These are phyloP conservation scores for Mesoclemmys tuberculata DNA, from an alignment of 2,113 vertebrate genomes.

Conservation along the genomic window DNA sequence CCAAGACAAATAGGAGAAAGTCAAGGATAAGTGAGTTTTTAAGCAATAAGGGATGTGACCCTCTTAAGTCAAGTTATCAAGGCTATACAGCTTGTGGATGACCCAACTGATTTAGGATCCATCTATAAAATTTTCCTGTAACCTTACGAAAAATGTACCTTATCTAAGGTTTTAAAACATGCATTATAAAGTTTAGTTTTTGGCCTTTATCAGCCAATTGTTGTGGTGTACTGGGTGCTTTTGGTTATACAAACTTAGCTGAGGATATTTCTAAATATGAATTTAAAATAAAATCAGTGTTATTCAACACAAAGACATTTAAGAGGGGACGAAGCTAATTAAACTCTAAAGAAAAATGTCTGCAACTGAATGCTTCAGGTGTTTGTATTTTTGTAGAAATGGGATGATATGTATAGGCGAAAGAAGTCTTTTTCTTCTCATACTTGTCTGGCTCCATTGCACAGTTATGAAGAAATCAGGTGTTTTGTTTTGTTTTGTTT, in stretches of 20 bases:
- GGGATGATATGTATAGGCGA: neutral
- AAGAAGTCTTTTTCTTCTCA: neutral
- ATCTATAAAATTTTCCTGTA: neutral
- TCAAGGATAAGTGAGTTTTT: slow-evolving; percentile 66
- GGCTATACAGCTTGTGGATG: slow-evolving; percentile 21
- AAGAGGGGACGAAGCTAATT: neutral
- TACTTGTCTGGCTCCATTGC: neutral
- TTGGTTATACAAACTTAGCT: neutral
- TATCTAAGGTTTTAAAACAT: neutral
- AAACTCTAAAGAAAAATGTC: neutral
- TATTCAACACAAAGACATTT: neutral
- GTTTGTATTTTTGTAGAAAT: neutral
- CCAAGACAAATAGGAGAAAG: slow-evolving; percentile 79
- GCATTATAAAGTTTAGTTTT: neutral
- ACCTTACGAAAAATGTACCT: neutral
- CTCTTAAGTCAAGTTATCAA: slow-evolving; percentile 38
- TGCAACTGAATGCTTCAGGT: neutral
- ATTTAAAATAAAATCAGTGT: neutral
- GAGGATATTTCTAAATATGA: neutral
- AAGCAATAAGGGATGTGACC: slow-evolving; percentile 47
- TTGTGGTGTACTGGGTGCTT: neutral
- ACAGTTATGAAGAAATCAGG: neutral
- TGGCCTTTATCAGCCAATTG: neutral
- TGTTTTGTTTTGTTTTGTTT: too few relatives aligned
- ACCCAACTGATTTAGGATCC: neutral